Evolutionary conservation across 2,797 vertebrate genomes (phyloP).

Genomic region (Liparis tanakae): DNA sequence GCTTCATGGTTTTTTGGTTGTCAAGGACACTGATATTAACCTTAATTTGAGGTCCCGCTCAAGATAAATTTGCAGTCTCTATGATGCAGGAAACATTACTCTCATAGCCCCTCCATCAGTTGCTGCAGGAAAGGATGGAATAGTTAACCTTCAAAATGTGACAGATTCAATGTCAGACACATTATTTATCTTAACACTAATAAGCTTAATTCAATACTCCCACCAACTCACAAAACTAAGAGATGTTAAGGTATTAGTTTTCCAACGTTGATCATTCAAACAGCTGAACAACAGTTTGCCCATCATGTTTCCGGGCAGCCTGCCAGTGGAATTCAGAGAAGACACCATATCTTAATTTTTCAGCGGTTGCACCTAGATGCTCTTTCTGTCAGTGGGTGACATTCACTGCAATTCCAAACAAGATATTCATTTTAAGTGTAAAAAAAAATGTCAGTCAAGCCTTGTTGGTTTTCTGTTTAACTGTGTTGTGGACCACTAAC

Average conservation of each 20-base stretch:
- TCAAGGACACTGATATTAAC: conserved; percentile 62
- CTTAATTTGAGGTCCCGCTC: conserved; percentile 38
- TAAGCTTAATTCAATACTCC: conserved; percentile 65
- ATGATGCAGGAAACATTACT: conserved; percentile 50
- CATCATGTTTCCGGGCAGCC: conserved; percentile 39
- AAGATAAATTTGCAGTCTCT: conserved; percentile 37
- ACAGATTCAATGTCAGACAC: conserved; percentile 54
- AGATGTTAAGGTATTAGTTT: conserved; percentile 49
- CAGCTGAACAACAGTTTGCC: conserved; percentile 59
- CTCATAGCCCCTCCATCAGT: conserved; percentile 50
- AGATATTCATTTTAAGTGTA: conserved; percentile 66
- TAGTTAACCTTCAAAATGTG: conserved; percentile 73
- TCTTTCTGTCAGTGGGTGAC: conserved; percentile 59
- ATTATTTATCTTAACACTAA: conserved; percentile 73
- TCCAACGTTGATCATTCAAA: conserved; percentile 53
- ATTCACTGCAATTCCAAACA: conserved; percentile 62
- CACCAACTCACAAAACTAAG: conserved; percentile 39
- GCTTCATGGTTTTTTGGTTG: conserved; percentile 54
- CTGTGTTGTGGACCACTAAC: conserved; percentile 73
- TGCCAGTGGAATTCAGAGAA: conserved; percentile 51
- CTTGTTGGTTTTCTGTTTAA: conserved; percentile 20
- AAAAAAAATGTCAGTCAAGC: conserved; percentile 50
- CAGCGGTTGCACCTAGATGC: conserved; percentile 67
- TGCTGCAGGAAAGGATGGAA: conserved; percentile 46
- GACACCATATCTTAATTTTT: conserved; percentile 67